Evolutionary conservation across 2,797 vertebrate genomes (phyloP).

Genomic region (Anniella stebbinsi): DNA sequence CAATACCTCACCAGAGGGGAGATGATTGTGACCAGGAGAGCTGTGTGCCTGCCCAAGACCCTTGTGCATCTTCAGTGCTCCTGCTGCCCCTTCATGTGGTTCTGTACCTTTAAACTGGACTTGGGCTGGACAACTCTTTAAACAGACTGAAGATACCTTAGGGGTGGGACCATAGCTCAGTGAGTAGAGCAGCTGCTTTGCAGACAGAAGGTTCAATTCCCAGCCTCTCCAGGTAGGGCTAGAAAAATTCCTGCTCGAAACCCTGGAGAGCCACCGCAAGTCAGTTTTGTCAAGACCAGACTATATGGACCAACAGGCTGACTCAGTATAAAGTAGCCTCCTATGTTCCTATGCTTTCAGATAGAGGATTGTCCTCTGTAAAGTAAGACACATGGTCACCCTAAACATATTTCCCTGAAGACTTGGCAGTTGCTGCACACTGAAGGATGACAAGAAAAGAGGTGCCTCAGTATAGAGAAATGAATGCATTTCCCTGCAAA

Average conservation of each 20-base stretch:
- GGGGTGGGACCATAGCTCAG: too few relatives aligned
- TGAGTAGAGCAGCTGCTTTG: too few relatives aligned
- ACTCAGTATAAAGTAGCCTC: too few relatives aligned
- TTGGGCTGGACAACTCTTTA: background rate
- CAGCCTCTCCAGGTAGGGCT: too few relatives aligned
- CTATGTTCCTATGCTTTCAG: background rate
- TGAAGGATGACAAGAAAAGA: conserved; percentile 49
- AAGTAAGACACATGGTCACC: background rate
- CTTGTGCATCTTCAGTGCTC: background rate
- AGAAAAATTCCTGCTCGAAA: too few relatives aligned
- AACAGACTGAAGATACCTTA: background rate
- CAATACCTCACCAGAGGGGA: background rate
- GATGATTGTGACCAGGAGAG: background rate
- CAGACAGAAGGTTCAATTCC: too few relatives aligned
- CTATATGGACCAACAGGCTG: too few relatives aligned
- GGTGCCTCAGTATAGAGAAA: conserved; percentile 55
- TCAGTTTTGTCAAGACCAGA: too few relatives aligned
- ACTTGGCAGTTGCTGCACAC: conserved; percentile 62
- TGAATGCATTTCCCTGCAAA: conserved; percentile 45
- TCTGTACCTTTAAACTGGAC: background rate
- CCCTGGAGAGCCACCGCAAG: too few relatives aligned
- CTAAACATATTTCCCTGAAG: conserved; percentile 35
- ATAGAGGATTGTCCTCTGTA: background rate
- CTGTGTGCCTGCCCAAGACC: background rate
- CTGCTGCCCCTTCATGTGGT: background rate